Percentiles rank a stretch among this genome's conserved stretches.
These are phyloP conservation scores for Adelges cooleyi DNA, from an alignment of 1,140 invertebrate species.

Conservation along the genomic window DNA sequence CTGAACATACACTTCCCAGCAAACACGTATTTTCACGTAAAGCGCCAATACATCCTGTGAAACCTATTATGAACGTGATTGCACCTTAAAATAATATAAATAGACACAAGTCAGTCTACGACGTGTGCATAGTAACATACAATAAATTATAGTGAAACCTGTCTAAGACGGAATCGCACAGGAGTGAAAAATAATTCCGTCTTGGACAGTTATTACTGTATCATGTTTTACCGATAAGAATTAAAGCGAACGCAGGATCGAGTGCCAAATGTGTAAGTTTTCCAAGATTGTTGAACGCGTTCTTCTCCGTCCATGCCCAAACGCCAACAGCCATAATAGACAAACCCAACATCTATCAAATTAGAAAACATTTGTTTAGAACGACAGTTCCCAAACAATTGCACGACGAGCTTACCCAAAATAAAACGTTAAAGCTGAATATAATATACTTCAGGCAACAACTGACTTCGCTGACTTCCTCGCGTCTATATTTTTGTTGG, in stretches of 20 bases:
- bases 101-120: neutral
- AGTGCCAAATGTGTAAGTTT: slow-evolving; percentile 78
- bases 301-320: slow-evolving; percentile 96
- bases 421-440: slow-evolving; percentile 92
- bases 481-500: slow-evolving; percentile 38
- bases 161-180: neutral
- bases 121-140: slow-evolving; percentile 29
- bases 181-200: neutral
- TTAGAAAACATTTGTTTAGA: neutral
- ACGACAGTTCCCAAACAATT: neutral
- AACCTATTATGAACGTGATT: slow-evolving; percentile 88
- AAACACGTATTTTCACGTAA: slow-evolving; percentile 78
- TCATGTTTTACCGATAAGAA: slow-evolving; percentile 61
- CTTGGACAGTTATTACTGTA: no score
- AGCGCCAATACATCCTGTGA: slow-evolving; percentile 94
- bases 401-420: slow-evolving; percentile 70
- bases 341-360: slow-evolving; percentile 68
- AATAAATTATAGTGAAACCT: neutral
- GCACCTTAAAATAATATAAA: slow-evolving; percentile 61
- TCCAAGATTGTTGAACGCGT: slow-evolving; percentile 84
- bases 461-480: slow-evolving; percentile 86
- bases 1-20: slow-evolving; percentile 67
- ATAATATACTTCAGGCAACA: slow-evolving; percentile 95
- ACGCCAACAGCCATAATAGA: slow-evolving; percentile 77
- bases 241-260: slow-evolving; percentile 90